Base-by-base conservation (phyloP, 2,797 vertebrate genomes). In the Sparus aurata region DNA sequence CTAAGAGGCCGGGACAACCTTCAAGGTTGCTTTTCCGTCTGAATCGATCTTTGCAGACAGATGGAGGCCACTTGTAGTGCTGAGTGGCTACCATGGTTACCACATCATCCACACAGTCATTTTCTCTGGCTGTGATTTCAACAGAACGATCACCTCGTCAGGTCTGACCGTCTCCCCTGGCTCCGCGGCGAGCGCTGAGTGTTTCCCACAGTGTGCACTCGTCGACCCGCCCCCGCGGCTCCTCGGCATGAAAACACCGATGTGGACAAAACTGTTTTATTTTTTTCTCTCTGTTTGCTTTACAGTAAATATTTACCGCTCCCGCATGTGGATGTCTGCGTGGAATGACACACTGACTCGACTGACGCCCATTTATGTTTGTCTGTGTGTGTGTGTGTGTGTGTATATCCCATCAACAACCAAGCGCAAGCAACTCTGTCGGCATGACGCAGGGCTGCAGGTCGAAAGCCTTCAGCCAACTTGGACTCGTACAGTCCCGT, bases 301-400 rank as follows among this genome's bases (percentile, higher is more conserved):
- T 34, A 20, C 58, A 0, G 78, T 90, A 92, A 92, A 92, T 92
- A 89, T 93, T 92, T 93, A 91, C 68, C 2, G 52, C 75, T 85
- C 27, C 80, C 71, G 80, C 88, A 55, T 84, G 78, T 54, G 22
- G 62, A 73, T 68, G 54, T 72, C 52, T 63, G 46, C n/a, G 47
- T 73, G 50, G 55, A 82, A 30, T 20, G 55, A 65, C 53, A 50
- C 62, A 47, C 25, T 11, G 3, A 43, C 64, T 75, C 67, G 23
- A 75, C 58, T 38, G 72, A 84, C 34, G 46, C 77, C 86, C 20
- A 12, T 57, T 22, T 66, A 43, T 84, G 65, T 86, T 62, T 65
- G 15, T 66, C 49, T 45, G 45, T 64, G 65, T 73, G 43, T 64
- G 59, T 49, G 6, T 34, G 49, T 20, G 38, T 49, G 45, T 69